Evolutionary conservation across 1,140 invertebrate species (phyloP).

Genomic region (Tribolium madens): DNA sequence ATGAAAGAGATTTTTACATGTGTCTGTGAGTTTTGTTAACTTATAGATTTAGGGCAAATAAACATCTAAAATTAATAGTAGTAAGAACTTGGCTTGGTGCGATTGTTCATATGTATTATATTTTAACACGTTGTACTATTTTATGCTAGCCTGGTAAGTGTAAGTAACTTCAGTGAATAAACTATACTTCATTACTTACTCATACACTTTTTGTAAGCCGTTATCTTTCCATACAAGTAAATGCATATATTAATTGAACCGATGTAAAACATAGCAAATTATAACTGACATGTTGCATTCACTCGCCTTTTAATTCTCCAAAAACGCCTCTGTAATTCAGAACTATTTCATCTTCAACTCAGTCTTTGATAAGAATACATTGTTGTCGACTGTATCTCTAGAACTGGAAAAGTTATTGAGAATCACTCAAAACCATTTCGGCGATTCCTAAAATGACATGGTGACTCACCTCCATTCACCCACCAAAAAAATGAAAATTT

Average conservation of each 20-base stretch:
- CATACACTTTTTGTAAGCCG: conserved; percentile 15
- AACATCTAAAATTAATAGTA: conserved; percentile 42
- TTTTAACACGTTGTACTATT: conserved; percentile 54
- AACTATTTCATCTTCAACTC: background rate
- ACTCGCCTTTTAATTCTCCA: background rate
- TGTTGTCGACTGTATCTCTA: too few relatives aligned
- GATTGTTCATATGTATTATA: conserved; percentile 55
- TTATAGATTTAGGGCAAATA: conserved; percentile 20
- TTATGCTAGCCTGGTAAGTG: conserved; percentile 54
- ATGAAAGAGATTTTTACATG: conserved; percentile 14
- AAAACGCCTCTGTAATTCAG: background rate
- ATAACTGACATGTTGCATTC: conserved; percentile 36
- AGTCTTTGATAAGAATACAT: too few relatives aligned
- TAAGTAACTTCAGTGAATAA: conserved; percentile 52
- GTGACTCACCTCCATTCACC: too few relatives aligned
- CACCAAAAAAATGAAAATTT: too few relatives aligned
- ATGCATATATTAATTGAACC: background rate
- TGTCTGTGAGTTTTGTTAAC: conserved; percentile 27
- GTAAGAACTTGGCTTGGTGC: conserved; percentile 50
- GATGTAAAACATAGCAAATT: conserved; percentile 22
- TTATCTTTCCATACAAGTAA: conserved; percentile 25
- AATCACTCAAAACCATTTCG: too few relatives aligned
- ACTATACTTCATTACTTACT: conserved; percentile 50
- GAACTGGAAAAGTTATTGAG: too few relatives aligned
- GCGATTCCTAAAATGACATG: too few relatives aligned